A percentile compares a stretch with the other conserved stretches of the same genome.
These are phyloP conservation scores for Eleutherodactylus coqui DNA, from an alignment of 2,797 vertebrate genomes.

Conservation along the genomic window DNA sequence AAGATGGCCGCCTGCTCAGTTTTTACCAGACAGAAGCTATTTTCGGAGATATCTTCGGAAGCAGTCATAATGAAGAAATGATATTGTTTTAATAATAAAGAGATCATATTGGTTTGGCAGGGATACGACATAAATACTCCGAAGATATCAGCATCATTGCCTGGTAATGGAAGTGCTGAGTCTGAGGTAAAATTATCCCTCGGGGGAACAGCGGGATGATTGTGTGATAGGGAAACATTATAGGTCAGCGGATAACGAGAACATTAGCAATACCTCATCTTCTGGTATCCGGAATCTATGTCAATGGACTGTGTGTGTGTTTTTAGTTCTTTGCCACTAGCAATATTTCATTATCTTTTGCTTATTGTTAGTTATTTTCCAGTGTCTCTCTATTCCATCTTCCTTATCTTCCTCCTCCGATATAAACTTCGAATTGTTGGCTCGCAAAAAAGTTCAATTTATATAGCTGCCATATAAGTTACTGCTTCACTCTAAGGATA, in stretches of 20 bases:
- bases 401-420: not conserved
- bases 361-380: not conserved
- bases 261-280: slow-evolving; percentile 53
- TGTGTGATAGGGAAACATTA: slow-evolving; percentile 49
- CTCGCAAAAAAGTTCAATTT: not conserved
- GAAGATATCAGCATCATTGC: slow-evolving; percentile 37
- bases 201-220: slow-evolving; percentile 27
- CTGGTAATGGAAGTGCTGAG: slow-evolving; percentile 39
- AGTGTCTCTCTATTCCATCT: not conserved
- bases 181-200: slow-evolving; percentile 41
- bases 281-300: slow-evolving; percentile 27
- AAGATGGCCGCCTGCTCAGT: not conserved
- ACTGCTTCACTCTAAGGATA: too few species aligned
- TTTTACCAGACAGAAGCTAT: not conserved
- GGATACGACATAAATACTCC: slow-evolving; percentile 37
- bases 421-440: not conserved
- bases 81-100: slow-evolving; percentile 52
- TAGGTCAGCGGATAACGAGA: slow-evolving; percentile 55
- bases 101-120: slow-evolving; percentile 47
- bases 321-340: slow-evolving; percentile 1
- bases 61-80: slow-evolving; percentile 44
- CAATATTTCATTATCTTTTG: slow-evolving; percentile 8
- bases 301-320: slow-evolving; percentile 19
- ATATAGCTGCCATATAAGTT: too few species aligned
- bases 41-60: slow-evolving; percentile 33